Conservation (phyloP, 2,113 vertebrate species). For the Cyphomyrus discorhynchus region DNA sequence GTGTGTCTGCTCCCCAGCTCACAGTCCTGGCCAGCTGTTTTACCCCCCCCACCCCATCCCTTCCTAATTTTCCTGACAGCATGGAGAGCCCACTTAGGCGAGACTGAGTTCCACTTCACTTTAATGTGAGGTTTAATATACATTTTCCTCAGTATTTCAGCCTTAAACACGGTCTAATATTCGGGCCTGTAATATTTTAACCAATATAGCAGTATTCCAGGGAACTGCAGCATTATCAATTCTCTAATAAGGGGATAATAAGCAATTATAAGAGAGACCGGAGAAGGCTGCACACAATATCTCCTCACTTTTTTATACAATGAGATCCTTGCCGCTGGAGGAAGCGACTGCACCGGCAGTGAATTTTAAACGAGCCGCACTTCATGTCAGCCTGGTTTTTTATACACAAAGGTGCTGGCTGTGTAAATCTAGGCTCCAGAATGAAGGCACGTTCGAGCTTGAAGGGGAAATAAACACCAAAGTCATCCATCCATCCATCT, state of each 20-base stretch:
- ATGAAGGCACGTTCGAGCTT: neutral
- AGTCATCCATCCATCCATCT: slow-evolving; percentile 2
- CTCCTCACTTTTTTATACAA: neutral
- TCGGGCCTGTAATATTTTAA: neutral
- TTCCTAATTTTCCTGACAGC: neutral
- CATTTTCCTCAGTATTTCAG: neutral
- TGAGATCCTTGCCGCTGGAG: neutral
- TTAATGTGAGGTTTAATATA: neutral
- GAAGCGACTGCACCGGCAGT: neutral
- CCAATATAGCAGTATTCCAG: neutral
- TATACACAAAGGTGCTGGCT: neutral
- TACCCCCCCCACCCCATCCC: neutral
- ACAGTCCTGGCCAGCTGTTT: neutral
- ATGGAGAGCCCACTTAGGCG: neutral
- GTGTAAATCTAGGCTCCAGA: neutral
- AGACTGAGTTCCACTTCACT: neutral
- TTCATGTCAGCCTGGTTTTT: neutral
- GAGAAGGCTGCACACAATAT: neutral
- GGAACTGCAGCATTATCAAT: neutral
- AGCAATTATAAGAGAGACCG: neutral
- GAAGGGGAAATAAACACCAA: slow-evolving; percentile 1
- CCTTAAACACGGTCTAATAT: neutral
- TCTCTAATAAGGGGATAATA: neutral
- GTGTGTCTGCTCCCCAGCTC: neutral
- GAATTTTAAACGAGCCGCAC: neutral